Evolutionary conservation across 2,797 vertebrate genomes (phyloP).

Genomic region (Xiphorhynchus erythropygius): DNA sequence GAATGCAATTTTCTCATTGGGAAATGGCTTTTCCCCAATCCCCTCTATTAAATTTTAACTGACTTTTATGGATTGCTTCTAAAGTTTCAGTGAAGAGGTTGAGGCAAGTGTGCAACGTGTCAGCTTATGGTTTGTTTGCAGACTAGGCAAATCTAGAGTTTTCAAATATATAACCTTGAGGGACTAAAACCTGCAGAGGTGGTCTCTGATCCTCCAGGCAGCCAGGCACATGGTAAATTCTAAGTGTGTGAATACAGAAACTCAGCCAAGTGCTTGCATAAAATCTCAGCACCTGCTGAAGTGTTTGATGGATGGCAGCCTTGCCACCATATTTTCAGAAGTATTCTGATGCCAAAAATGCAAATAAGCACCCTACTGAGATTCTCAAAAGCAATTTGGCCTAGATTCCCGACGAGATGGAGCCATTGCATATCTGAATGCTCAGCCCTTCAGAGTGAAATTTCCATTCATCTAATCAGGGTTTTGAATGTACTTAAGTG

Average conservation of each 20-base stretch:
- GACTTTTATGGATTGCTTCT: background rate
- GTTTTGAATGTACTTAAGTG: constrained; percentile 39
- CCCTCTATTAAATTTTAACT: background rate
- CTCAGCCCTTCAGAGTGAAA: constrained; percentile 39
- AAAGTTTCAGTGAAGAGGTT: constrained; percentile 16
- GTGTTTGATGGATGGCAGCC: constrained; percentile 57
- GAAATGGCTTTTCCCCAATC: constrained; percentile 42
- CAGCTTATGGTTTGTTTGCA: constrained; percentile 23
- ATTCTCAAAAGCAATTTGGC: constrained; percentile 62
- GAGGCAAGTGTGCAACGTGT: background rate
- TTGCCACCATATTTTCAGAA: constrained; percentile 59
- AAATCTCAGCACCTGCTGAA: constrained; percentile 64
- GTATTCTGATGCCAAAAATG: constrained; percentile 47
- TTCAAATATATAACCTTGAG: constrained; percentile 43
- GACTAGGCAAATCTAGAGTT: constrained; percentile 10
- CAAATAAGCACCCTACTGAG: constrained; percentile 52
- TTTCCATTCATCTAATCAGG: constrained; percentile 62
- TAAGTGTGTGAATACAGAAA: constrained; percentile 9
- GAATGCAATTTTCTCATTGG: constrained; percentile 30
- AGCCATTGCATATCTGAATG: constrained; percentile 44
- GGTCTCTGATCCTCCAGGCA: constrained; percentile 36
- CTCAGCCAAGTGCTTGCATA: constrained; percentile 50
- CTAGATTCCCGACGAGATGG: constrained; percentile 27
- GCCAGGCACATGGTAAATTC: constrained; percentile 17
- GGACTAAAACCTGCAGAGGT: constrained; percentile 47